Percentiles rank a stretch among this genome's conserved stretches.
Evolutionary conservation across 2,888 invertebrate species (phyloP).

Genomic region (Ypsolopha scabrella): DNA sequence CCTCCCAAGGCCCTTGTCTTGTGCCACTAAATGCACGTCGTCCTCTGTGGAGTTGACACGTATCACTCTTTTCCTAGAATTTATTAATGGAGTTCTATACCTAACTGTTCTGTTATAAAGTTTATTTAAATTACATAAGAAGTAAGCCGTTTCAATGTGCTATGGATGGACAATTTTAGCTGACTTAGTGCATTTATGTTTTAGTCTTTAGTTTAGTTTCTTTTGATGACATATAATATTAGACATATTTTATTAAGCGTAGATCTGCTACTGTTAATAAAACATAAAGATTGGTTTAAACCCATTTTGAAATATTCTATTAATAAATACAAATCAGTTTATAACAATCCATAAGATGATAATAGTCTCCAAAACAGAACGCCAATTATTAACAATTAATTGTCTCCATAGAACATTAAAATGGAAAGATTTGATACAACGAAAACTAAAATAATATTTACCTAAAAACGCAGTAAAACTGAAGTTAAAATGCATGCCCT

Average conservation of each 20-base stretch:
- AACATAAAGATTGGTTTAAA: too few relatives aligned
- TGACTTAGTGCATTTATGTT: too few relatives aligned
- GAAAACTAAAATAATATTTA: constrained; percentile 26
- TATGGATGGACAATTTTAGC: too few relatives aligned
- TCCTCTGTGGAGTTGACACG: constrained; percentile 81
- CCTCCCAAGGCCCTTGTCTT: constrained; percentile 77
- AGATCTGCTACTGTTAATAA: too few relatives aligned
- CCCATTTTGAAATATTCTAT: too few relatives aligned
- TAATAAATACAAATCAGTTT: too few relatives aligned
- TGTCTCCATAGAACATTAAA: neutral
- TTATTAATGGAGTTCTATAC: constrained; percentile 68
- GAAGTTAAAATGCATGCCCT: constrained; percentile 31
- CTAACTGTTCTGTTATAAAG: constrained; percentile 41
- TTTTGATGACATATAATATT: too few relatives aligned
- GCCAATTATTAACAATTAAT: too few relatives aligned
- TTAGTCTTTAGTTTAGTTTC: too few relatives aligned
- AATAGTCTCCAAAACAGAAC: too few relatives aligned
- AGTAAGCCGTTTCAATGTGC: neutral
- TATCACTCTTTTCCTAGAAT: constrained; percentile 80
- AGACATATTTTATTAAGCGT: too few relatives aligned
- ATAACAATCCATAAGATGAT: too few relatives aligned
- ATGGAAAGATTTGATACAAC: neutral
- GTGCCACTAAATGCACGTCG: constrained; percentile 80
- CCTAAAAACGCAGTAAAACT: constrained; percentile 38
- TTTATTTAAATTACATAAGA: neutral